Evolutionary conservation across 2,797 vertebrate genomes (phyloP).

Genomic region (Muraenolepis orangiensis): DNA sequence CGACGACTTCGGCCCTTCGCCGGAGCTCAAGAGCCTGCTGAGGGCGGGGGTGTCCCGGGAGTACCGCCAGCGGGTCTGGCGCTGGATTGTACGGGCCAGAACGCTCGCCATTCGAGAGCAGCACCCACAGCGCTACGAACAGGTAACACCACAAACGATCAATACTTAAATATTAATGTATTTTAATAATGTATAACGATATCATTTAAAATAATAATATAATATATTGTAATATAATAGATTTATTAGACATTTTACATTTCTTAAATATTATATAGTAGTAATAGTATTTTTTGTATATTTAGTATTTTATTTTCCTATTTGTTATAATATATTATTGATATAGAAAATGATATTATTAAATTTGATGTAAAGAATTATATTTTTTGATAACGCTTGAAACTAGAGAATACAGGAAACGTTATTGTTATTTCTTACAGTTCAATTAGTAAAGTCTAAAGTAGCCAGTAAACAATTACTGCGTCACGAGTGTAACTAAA

Average conservation of each 20-base stretch:
- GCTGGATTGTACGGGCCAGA: slow-evolving; percentile 75
- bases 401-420: neutral
- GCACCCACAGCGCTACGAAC: slow-evolving; percentile 74
- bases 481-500: neutral
- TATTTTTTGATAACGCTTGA: neutral
- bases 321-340: neutral
- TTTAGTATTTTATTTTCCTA: neutral
- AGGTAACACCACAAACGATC: slow-evolving; percentile 37
- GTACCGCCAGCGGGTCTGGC: slow-evolving; percentile 83
- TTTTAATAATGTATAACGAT: too few species aligned
- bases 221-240: neutral
- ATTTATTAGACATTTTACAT: neutral
- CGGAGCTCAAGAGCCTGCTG: slow-evolving; percentile 80
- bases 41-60: slow-evolving; percentile 81
- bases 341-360: neutral
- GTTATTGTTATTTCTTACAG: neutral
- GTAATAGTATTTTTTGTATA: too few species aligned
- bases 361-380: neutral
- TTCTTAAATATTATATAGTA: neutral
- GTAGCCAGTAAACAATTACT: neutral
- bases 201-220: neutral
- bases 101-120: slow-evolving; percentile 58
- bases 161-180: too few species aligned
- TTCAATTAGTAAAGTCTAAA: neutral
- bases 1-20: slow-evolving; percentile 66